phyloP scores from a whole-genome alignment of 2,888 invertebrate species.

The Phania funesta region DNA sequence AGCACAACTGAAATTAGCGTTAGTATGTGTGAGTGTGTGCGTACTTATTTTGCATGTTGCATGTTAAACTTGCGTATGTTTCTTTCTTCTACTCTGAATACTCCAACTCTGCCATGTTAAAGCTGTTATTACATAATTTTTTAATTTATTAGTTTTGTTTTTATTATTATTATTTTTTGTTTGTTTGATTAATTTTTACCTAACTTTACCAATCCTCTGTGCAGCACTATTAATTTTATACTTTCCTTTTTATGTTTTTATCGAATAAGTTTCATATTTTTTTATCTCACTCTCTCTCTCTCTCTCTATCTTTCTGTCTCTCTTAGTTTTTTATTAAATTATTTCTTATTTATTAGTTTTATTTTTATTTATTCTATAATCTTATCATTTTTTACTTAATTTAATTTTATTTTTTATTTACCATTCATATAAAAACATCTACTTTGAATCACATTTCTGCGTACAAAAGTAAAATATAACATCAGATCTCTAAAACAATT shows the following conservation, averaged over 20 bases:
- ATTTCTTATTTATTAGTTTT: conserved; percentile 21
- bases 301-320: conserved; percentile 8
- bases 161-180: conserved; percentile 4
- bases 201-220: conserved; percentile 34
- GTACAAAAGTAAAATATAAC: conserved; percentile 45
- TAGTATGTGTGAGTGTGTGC: conserved; percentile 60
- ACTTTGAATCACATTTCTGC: conserved; percentile 58
- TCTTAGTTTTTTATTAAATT: conserved; percentile 13
- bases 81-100: conserved; percentile 32
- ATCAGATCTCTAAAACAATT: conserved; percentile 17
- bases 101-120: conserved; percentile 36
- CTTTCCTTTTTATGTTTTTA: too few species aligned
- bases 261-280: too few species aligned
- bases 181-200: conserved; percentile 1
- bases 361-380: conserved; percentile 28
- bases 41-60: conserved; percentile 73
- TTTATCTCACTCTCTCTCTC: too few species aligned
- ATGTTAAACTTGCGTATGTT: conserved; percentile 68
- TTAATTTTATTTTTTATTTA: conserved; percentile 49
- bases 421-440: conserved; percentile 64
- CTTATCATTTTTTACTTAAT: conserved; percentile 34
- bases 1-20: conserved; percentile 52
- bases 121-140: conserved; percentile 17
- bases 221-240: conserved; percentile 37
- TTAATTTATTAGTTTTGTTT: not conserved